Evolutionary conservation across 2,797 vertebrate genomes (phyloP).

Genomic region (Champsocephalus gunnari): DNA sequence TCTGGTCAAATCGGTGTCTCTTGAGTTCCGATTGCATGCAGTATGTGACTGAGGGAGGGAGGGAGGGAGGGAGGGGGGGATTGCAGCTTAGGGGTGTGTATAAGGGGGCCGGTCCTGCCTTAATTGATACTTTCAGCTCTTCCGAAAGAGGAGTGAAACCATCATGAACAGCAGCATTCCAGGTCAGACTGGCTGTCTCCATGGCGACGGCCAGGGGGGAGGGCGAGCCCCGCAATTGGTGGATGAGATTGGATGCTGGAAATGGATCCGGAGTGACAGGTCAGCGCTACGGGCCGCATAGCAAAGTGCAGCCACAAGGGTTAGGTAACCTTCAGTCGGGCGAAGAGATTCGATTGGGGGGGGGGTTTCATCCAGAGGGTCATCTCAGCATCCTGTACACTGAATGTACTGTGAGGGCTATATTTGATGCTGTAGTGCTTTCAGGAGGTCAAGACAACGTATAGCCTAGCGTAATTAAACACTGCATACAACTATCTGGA

Average conservation of each 20-base stretch:
- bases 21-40: slow-evolving; percentile 71
- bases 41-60: slow-evolving; percentile 50
- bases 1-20: slow-evolving; percentile 80
- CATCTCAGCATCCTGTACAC: slow-evolving; percentile 36
- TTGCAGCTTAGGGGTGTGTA: slow-evolving; percentile 28
- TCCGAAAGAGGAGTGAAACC: slow-evolving; percentile 59
- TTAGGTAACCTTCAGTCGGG: slow-evolving; percentile 39
- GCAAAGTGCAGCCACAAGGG: slow-evolving; percentile 57
- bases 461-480: not conserved
- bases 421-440: slow-evolving; percentile 17
- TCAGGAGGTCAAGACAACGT: slow-evolving; percentile 9
- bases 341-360: slow-evolving; percentile 28
- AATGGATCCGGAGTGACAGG: slow-evolving; percentile 70
- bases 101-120: slow-evolving; percentile 39
- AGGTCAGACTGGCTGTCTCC: slow-evolving; percentile 90
- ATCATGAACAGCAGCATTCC: slow-evolving; percentile 77
- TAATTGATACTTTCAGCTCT: slow-evolving; percentile 72
- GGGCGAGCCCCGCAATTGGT: slow-evolving; percentile 19
- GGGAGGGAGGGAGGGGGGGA: not conserved
- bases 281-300: slow-evolving; percentile 59
- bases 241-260: slow-evolving; percentile 55
- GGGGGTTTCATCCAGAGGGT: slow-evolving; percentile 29
- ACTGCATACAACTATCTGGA: not conserved
- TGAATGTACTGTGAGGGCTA: slow-evolving; percentile 25
- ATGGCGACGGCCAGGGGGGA: slow-evolving; percentile 66